A percentile compares a stretch with the other conserved stretches of the same genome.
phyloP scores from a whole-genome alignment of 2,797 vertebrate species.

The Gobionotothen gibberifrons region DNA sequence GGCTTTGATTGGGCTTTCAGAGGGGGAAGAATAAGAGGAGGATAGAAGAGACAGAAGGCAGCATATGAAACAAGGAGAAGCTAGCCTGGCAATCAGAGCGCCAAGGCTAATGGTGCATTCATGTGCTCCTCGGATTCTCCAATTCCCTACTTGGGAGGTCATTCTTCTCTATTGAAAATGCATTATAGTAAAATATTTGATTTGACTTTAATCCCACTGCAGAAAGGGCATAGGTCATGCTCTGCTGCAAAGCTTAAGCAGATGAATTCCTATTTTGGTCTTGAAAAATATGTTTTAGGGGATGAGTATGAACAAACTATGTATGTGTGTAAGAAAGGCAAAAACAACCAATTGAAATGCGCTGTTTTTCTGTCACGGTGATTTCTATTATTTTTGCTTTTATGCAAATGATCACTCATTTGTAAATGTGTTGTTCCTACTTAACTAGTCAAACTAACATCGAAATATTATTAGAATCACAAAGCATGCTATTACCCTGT shows the following conservation, averaged over 20 bases:
- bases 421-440: slow-evolving; percentile 19
- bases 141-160: too few relatives aligned
- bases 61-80: not conserved
- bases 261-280: too few relatives aligned
- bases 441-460: slow-evolving; percentile 16
- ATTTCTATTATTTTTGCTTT: too few relatives aligned
- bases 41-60: not conserved
- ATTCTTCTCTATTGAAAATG: too few relatives aligned
- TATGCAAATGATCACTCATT: not conserved
- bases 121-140: too few relatives aligned
- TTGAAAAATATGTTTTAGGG: too few relatives aligned
- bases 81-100: too few relatives aligned
- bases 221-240: too few relatives aligned
- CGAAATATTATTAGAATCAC: slow-evolving; percentile 15
- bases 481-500: not conserved
- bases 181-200: too few relatives aligned
- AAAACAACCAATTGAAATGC: not conserved
- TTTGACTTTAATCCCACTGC: too few relatives aligned
- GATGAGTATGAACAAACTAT: not conserved
- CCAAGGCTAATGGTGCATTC: too few relatives aligned
- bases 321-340: not conserved
- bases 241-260: too few relatives aligned
- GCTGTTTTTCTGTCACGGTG: not conserved
- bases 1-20: not conserved
- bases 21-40: not conserved